A percentile compares a stretch with the other conserved stretches of the same genome.
Evolutionary conservation across 2,888 invertebrate genomes (phyloP).

Genomic region (Coleophora deauratella): DNA sequence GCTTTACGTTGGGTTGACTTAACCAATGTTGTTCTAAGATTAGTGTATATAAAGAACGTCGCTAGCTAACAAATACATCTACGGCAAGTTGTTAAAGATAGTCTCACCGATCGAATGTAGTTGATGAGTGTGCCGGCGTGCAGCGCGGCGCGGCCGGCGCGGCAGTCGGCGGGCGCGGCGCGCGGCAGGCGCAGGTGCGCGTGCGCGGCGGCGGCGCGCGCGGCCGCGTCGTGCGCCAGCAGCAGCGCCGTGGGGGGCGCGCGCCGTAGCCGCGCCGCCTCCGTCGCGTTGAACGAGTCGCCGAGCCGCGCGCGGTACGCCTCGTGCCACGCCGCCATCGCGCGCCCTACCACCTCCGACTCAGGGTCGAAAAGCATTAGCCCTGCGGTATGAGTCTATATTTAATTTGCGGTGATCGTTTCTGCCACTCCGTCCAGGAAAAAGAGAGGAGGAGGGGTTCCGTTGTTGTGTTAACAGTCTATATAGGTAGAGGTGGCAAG

Average conservation of each 20-base stretch:
- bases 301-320: conserved; percentile 20
- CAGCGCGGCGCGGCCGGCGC: conserved; percentile 37
- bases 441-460: too few relatives aligned
- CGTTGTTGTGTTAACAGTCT: too few relatives aligned
- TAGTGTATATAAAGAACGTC: too few relatives aligned
- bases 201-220: conserved; percentile 27
- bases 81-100: too few relatives aligned
- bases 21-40: too few relatives aligned
- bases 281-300: conserved; percentile 10
- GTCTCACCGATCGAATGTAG: conserved; percentile 51
- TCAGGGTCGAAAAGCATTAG: conserved; percentile 47
- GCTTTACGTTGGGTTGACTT: too few relatives aligned
- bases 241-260: conserved; percentile 32
- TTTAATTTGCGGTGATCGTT: too few relatives aligned
- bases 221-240: conserved; percentile 36
- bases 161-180: conserved; percentile 35
- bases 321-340: conserved; percentile 16
- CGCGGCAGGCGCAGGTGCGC: conserved; percentile 23
- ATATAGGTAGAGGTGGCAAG: too few relatives aligned
- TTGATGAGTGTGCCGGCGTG: conserved; percentile 61
- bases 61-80: too few relatives aligned
- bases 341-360: conserved; percentile 22
- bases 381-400: conserved; percentile 21
- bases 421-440: too few relatives aligned
- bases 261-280: conserved; percentile 16